phyloP scores from a whole-genome alignment of 2,113 vertebrate genomes.

The Pantherophis guttatus region DNA sequence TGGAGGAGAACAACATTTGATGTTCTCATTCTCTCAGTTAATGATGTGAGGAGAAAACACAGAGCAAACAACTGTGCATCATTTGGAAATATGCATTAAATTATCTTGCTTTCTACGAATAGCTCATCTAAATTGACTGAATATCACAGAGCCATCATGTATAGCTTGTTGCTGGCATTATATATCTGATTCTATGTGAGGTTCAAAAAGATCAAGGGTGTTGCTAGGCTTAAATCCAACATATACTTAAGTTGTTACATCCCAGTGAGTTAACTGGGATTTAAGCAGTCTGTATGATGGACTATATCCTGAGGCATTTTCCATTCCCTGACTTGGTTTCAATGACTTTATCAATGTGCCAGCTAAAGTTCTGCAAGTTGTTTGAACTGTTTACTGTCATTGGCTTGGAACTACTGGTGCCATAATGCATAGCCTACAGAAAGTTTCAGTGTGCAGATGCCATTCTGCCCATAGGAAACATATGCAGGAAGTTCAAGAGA shows the following conservation, averaged over 20 bases:
- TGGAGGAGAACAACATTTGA: neutral
- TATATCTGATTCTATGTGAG: neutral
- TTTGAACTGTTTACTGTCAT: neutral
- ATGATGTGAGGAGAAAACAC: constrained; percentile 48
- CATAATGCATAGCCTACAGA: neutral
- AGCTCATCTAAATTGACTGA: neutral
- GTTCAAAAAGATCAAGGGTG: neutral
- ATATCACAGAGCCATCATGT: neutral
- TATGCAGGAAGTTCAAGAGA: neutral
- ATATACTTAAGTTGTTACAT: neutral
- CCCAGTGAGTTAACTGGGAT: neutral
- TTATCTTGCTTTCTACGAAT: neutral
- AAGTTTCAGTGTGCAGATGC: neutral
- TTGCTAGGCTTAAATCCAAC: neutral
- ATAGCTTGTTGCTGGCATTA: neutral
- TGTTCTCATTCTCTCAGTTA: constrained; percentile 10
- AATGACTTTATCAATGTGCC: neutral
- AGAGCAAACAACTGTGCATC: constrained; percentile 34
- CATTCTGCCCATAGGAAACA: neutral
- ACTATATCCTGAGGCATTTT: neutral
- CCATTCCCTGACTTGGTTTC: neutral
- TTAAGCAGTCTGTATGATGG: neutral
- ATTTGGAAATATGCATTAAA: constrained; percentile 13
- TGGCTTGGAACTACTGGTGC: neutral
- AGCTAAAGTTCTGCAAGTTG: neutral